Conservation (phyloP, 2,113 vertebrate genomes). For the Leucopternis melanops region DNA sequence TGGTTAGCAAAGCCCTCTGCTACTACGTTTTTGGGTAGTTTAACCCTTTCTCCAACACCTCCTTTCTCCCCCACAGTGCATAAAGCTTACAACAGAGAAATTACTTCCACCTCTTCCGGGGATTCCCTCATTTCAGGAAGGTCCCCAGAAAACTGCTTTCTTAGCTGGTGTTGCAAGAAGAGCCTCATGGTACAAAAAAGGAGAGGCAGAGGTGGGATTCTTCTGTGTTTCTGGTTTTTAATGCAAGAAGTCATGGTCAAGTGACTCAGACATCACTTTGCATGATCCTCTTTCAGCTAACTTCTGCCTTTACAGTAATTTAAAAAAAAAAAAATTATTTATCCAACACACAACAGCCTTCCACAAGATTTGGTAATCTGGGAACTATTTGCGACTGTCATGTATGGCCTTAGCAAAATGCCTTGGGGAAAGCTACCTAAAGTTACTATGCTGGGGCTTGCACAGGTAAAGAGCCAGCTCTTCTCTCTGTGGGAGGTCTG, state of each 20-base stretch:
- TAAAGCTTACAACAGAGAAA: neutral
- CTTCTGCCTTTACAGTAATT: neutral
- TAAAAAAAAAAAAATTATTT: neutral
- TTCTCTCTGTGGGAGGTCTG: constrained; percentile 42
- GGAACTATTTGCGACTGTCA: constrained; percentile 7
- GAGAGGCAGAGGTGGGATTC: neutral
- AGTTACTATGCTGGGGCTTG: neutral
- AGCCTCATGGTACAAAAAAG: neutral
- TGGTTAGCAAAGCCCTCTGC: neutral
- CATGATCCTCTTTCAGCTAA: neutral
- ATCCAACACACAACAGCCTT: neutral
- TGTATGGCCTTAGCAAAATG: neutral
- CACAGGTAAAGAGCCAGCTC: neutral
- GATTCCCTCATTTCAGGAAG: neutral
- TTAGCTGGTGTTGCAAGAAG: neutral
- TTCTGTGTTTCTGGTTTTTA: neutral
- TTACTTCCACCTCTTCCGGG: neutral
- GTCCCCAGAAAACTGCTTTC: neutral
- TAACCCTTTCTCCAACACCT: neutral
- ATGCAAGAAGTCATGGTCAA: neutral
- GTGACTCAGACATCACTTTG: neutral
- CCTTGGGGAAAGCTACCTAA: neutral
- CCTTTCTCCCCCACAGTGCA: neutral
- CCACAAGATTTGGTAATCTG: neutral
- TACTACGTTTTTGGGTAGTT: neutral